phyloP scores from a whole-genome alignment of 2,888 invertebrate genomes.

The Caprella mutica region DNA sequence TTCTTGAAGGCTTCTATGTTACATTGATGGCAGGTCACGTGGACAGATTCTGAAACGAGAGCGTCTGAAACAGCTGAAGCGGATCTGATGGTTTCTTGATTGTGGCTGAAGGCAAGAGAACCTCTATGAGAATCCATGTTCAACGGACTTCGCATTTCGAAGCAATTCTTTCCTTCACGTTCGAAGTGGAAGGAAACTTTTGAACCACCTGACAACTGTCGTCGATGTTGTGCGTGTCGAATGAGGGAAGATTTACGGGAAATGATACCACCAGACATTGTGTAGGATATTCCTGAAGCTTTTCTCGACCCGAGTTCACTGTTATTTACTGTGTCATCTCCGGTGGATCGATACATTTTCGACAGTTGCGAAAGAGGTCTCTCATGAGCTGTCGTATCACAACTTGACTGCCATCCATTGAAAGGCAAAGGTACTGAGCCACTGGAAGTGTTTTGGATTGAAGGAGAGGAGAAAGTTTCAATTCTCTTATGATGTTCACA shows the following conservation, averaged over 20 bases:
- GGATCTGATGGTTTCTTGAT: too few species aligned
- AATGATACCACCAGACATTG: background rate
- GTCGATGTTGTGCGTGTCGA: constrained; percentile 22
- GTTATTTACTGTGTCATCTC: background rate
- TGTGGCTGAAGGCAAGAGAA: too few species aligned
- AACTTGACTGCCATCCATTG: constrained; percentile 4
- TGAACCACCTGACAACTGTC: constrained; percentile 31
- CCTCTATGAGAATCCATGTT: too few species aligned
- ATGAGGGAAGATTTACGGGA: constrained; percentile 25
- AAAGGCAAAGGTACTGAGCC: constrained; percentile 4
- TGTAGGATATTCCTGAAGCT: background rate
- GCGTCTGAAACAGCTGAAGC: background rate
- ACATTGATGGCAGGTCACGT: constrained; percentile 25
- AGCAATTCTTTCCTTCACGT: too few species aligned
- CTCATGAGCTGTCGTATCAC: constrained; percentile 12
- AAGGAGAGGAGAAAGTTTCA: constrained; percentile 3
- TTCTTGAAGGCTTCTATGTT: constrained; percentile 28
- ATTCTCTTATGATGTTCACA: too few species aligned
- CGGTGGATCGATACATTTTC: constrained; percentile 1
- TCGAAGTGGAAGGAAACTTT: constrained; percentile 31
- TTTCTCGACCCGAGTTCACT: background rate
- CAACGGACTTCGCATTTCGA: too few species aligned
- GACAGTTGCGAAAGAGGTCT: constrained; percentile 10
- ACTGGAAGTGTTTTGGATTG: constrained; percentile 8
- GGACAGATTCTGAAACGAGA: constrained; percentile 26